Evolutionary conservation across 2,888 invertebrate species (phyloP), one percentile per base, ranked within the genome.

Genomic region (Agrilus cyanescens): DNA sequence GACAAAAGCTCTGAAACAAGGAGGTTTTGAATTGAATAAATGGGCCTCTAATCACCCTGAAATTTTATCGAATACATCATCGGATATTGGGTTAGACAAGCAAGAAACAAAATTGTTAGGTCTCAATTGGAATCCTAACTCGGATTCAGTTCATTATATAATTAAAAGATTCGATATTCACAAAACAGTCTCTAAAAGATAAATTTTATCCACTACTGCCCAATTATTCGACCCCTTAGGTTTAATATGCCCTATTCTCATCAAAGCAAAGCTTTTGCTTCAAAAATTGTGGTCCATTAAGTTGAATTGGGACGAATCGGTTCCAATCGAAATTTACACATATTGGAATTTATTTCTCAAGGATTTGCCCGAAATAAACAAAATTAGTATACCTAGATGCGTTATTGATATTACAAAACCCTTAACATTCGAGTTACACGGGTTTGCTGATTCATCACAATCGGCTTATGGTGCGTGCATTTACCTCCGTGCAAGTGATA

Each of bases 231-330:
- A 40, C 14, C 40, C 40, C 2, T 6, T 32, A 18, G 40, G 40
- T 4, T 18, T 40, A 7, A 15, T 40, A 12, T 32, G 15, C 15
- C 40, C 40, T 16, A 16, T 32, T 13, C 14, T 8, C 7, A 12
- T 51, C 6, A 40, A 40, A 6, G 52, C 53, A 16, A 55, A 55
- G n/a, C 49, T 54, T 15, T 25, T 53, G 12, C n/a, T 40, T 12
- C 32, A 40, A 40, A 8, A 16, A 4, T 16, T 32, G 10, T 40
- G 40, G 40, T 12, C 12, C 3, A 32, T 31, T 32, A 32, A 40
- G 14, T 15, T 32, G 2, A 13, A 20, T 18, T 40, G 40, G 40
- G 40, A 40, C 16, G 33, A 40, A 12, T 12, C 40, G 16, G 32
- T 32, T 2, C 40, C 40, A 4, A 15, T n/a, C 12, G n/a, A 39